Evolutionary conservation across 2,888 invertebrate genomes (phyloP), one percentile per base, ranked within the genome.

Genomic region (Metellina segmentata): DNA sequence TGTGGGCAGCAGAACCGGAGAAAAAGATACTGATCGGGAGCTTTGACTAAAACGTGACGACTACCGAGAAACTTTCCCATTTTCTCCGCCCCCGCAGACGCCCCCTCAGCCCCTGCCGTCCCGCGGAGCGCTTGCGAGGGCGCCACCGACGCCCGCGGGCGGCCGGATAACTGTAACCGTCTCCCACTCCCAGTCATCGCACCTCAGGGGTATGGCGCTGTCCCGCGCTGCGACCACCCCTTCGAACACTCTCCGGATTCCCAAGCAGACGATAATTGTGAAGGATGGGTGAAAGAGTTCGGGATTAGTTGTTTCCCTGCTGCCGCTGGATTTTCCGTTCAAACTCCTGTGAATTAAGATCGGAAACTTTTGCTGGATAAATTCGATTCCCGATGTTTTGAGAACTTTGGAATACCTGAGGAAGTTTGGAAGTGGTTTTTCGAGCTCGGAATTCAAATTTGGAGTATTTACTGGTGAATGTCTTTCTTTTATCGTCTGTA

Each of bases 11-110:
- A 19, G 9, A 34, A 49, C 34, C 13, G 49, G 72, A 72, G 48
- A 9, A 70, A 51, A 70, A 69, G 77, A 61, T 49, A 1, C 34
- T 34, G 34, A 13, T 20, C 71, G 70, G 49, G 53, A 51, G 75
- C 51, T 71, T 70, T 69, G 72, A 61, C 34, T 16, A 52, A 48
- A 83, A 83, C 89, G 89, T 89, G 83, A 82, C 53, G 77, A 77
- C 51, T 89, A 83, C 83, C 83, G 9, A 81, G 89, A 89, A 89
- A 70, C 82, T 89, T 89, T 75, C 16, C 53, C n/a, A 11, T 48
- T 81, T 69, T 81, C 48, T 48, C 11, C 53, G 53, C 52, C 81
- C 77, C 51, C 49, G 48, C 49, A 53, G 9, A n/a, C 72, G 49
- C 71, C 8, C 61, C 61, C 82, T 69, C 82, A 48, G 69, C 75